Conservation (phyloP, 2,797 vertebrate species). For the Alectoris magna region DNA sequence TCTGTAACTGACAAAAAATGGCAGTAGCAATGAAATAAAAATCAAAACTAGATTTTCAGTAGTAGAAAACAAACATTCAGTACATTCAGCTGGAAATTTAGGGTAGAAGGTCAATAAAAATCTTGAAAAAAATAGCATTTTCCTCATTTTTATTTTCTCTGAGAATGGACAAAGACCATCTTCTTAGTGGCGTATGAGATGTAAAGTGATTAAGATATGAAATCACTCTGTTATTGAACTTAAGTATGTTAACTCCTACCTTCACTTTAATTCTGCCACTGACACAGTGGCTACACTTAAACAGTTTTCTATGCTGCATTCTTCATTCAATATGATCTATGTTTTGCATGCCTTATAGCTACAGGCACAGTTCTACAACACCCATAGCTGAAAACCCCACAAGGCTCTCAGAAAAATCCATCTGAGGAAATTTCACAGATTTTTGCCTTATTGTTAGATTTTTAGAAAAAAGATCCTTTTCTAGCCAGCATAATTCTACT, state of each 20-base stretch:
- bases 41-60: background rate
- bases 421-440: background rate
- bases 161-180: background rate
- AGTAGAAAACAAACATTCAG: background rate
- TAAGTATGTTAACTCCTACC: background rate
- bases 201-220: background rate
- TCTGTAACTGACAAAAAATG: constrained; percentile 50
- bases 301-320: background rate
- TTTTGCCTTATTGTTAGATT: background rate
- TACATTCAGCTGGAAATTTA: constrained; percentile 11
- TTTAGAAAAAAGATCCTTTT: background rate
- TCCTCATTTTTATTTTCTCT: background rate
- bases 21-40: constrained; percentile 36
- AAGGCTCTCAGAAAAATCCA: background rate
- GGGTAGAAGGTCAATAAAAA: constrained; percentile 16
- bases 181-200: background rate
- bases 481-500: background rate
- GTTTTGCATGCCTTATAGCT: background rate
- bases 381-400: background rate
- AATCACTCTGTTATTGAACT: background rate
- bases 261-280: background rate
- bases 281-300: background rate
- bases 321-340: background rate
- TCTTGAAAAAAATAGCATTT: constrained; percentile 7
- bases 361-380: rapidly evolving